These are phyloP conservation scores for Pseudococcus jackbeardsleyi DNA, from an alignment of 2,888 invertebrate genomes.

Conservation along the genomic window DNA sequence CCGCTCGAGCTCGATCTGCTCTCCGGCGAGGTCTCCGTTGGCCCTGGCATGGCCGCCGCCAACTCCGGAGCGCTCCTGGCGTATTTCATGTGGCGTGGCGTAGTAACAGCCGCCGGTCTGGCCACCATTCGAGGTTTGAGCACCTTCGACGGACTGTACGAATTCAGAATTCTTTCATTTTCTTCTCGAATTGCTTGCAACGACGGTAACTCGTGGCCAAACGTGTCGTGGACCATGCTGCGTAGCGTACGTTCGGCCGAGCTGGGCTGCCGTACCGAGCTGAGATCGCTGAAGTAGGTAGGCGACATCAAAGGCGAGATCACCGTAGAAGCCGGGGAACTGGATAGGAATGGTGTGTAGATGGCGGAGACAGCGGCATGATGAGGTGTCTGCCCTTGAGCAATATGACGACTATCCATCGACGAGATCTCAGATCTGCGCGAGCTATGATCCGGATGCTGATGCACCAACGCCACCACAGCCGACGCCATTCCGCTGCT, in stretches of 20 bases:
- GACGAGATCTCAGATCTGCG: slow-evolving; percentile 59
- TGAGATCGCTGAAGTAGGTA: slow-evolving; percentile 85
- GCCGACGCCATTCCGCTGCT: slow-evolving; percentile 68
- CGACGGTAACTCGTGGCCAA: slow-evolving; percentile 81
- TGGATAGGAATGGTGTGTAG: slow-evolving; percentile 74
- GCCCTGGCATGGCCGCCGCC: slow-evolving; percentile 20
- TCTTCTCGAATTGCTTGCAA: slow-evolving; percentile 81
- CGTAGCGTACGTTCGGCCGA: slow-evolving; percentile 75
- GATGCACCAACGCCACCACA: slow-evolving; percentile 4
- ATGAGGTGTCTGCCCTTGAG: slow-evolving; percentile 68
- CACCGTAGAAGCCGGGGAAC: slow-evolving; percentile 74
- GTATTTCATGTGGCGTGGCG: slow-evolving; percentile 73
- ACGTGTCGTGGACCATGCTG: slow-evolving; percentile 76
- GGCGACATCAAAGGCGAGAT: slow-evolving; percentile 81
- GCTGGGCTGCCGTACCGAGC: slow-evolving; percentile 84
- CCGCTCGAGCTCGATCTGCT: slow-evolving; percentile 90
- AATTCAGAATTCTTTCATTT: slow-evolving; percentile 71
- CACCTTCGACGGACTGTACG: slow-evolving; percentile 65
- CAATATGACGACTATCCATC: slow-evolving; percentile 56
- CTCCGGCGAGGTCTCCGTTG: slow-evolving; percentile 84
- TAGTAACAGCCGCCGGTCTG: slow-evolving; percentile 69
- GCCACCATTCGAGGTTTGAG: slow-evolving; percentile 55
- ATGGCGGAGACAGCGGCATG: slow-evolving; percentile 78
- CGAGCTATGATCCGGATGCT: neutral
- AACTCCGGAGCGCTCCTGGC: slow-evolving; percentile 66